Percentiles rank a stretch among this genome's conserved stretches.
phyloP scores from a whole-genome alignment of 2,797 vertebrate genomes.

The Hippoglossus hippoglossus region DNA sequence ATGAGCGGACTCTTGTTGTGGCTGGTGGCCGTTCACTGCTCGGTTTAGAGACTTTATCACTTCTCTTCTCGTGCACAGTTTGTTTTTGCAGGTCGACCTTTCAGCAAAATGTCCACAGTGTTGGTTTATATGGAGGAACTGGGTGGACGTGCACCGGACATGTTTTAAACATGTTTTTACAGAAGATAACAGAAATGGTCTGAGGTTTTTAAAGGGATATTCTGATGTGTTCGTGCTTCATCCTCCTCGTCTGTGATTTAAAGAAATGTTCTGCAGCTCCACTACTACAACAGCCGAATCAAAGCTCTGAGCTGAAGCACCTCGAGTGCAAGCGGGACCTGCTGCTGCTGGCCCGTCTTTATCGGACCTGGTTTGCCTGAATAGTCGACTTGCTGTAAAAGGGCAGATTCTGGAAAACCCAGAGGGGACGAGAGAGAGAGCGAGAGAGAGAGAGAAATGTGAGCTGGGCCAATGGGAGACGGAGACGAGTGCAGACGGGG shows the following conservation, averaged over 20 bases:
- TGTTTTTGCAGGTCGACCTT: background rate
- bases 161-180: background rate
- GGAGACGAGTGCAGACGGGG: slow-evolving; percentile 26
- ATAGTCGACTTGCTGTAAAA: slow-evolving; percentile 74
- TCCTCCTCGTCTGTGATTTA: too few species aligned
- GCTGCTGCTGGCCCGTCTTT: slow-evolving; percentile 50
- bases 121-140: background rate
- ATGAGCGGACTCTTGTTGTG: background rate
- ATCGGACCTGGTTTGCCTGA: slow-evolving; percentile 58
- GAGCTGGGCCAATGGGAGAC: slow-evolving; percentile 52
- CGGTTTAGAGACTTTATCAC: background rate
- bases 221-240: too few species aligned
- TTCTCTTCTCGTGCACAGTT: background rate
- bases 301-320: slow-evolving; percentile 40
- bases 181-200: too few species aligned
- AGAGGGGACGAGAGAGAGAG: slow-evolving; percentile 34
- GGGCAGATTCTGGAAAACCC: slow-evolving; percentile 73
- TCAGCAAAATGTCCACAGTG: background rate
- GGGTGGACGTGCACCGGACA: background rate
- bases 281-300: slow-evolving; percentile 22
- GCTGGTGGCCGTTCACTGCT: background rate
- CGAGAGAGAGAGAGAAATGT: slow-evolving; percentile 41
- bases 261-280: slow-evolving; percentile 22
- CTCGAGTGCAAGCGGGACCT: slow-evolving; percentile 46
- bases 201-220: too few species aligned